Percentiles rank a stretch among this genome's conserved stretches.
Evolutionary conservation across 2,113 vertebrate genomes (phyloP).

Genomic region (Chauna torquata): DNA sequence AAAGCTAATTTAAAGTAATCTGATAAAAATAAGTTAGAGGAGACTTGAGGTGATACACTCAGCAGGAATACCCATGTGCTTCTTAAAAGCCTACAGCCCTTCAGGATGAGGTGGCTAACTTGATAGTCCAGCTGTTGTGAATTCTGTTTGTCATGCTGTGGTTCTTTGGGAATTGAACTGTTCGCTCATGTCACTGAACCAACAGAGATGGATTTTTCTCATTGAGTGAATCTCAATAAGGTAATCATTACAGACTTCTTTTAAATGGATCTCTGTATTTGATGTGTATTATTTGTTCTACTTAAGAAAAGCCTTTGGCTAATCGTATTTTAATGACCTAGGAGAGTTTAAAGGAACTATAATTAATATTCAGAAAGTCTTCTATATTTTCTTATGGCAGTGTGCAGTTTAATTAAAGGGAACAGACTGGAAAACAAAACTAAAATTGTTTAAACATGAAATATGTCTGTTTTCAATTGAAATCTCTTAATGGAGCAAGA

Average conservation of each 20-base stretch:
- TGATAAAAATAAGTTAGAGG: constrained; percentile 9
- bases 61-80: background rate
- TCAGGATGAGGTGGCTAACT: background rate
- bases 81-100: background rate
- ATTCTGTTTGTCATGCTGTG: background rate
- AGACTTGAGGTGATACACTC: background rate
- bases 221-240: background rate
- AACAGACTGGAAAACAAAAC: background rate
- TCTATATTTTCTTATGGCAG: background rate
- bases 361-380: constrained; percentile 22
- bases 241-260: background rate
- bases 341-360: constrained; percentile 1
- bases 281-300: constrained; percentile 3
- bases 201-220: constrained; percentile 16
- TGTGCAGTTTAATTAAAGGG: constrained; percentile 10
- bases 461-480: background rate
- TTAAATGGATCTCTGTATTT: constrained; percentile 11
- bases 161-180: background rate
- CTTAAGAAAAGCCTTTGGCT: constrained; percentile 27
- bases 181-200: background rate
- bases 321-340: constrained; percentile 50
- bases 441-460: background rate
- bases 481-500: background rate
- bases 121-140: background rate
- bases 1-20: constrained; percentile 28